phyloP scores from a whole-genome alignment of 2,888 invertebrate genomes.

The Cenopis cana region DNA sequence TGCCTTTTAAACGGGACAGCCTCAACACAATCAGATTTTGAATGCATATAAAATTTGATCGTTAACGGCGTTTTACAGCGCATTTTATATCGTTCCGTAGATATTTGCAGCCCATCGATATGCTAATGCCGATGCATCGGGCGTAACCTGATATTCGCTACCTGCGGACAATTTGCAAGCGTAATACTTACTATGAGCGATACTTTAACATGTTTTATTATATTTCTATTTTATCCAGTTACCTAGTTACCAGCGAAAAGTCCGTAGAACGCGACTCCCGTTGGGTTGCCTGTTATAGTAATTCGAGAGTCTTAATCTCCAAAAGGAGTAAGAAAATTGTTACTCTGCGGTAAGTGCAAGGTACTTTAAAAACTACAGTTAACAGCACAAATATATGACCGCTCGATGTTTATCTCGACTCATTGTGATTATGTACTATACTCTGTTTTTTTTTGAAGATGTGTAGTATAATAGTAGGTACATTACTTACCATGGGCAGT shows the following conservation, averaged over 20 bases:
- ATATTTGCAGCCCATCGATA: conserved; percentile 61
- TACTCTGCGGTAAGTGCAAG: no score
- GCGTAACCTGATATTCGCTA: conserved; percentile 65
- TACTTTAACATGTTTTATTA: conserved; percentile 27
- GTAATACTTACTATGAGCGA: conserved; percentile 56
- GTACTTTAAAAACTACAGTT: no score
- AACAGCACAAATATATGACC: no score
- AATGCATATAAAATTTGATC: conserved; percentile 42
- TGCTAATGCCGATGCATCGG: conserved; percentile 60
- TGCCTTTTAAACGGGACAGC: conserved; percentile 13
- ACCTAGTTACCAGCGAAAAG: not conserved
- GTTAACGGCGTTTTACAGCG: conserved; percentile 50
- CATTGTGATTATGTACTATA: no score
- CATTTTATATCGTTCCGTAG: conserved; percentile 53
- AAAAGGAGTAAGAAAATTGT: not conserved
- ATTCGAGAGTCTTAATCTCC: not conserved
- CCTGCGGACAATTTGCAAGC: conserved; percentile 71
- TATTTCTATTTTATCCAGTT: conserved; percentile 1
- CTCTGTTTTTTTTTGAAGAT: no score
- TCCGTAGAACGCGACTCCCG: not conserved
- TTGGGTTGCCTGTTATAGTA: not conserved
- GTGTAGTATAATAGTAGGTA: no score
- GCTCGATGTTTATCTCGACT: no score
- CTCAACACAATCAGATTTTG: conserved; percentile 33
- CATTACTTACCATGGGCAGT: no score